These are phyloP conservation scores for Ectemnius cavifrons DNA, from an alignment of 2,888 invertebrate species.

Conservation along the genomic window DNA sequence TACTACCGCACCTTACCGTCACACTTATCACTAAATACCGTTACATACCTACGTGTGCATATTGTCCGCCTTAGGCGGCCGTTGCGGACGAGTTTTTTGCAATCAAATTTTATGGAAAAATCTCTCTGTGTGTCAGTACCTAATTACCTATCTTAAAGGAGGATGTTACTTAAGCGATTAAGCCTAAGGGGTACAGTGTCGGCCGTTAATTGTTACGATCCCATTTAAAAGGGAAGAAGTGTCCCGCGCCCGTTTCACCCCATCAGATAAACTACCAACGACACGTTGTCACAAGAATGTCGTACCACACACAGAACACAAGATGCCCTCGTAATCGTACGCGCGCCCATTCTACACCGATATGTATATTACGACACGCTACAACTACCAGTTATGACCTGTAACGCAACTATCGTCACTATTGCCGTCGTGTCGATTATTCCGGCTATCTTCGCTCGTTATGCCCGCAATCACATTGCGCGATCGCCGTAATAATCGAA, in stretches of 20 bases:
- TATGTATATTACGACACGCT: constrained; percentile 56
- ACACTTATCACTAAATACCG: constrained; percentile 45
- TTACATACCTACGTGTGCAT: constrained; percentile 50
- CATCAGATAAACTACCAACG: constrained; percentile 1
- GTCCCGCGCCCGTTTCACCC: not conserved
- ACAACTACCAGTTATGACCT: constrained; percentile 45
- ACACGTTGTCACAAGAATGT: constrained; percentile 21
- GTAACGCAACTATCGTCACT: constrained; percentile 41
- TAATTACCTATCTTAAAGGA: constrained; percentile 46
- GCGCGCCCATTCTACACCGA: constrained; percentile 49
- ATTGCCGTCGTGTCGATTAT: constrained; percentile 28
- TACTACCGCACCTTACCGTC: constrained; percentile 12
- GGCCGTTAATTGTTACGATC: not conserved
- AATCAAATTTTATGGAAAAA: constrained; percentile 55
- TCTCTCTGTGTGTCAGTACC: constrained; percentile 54
- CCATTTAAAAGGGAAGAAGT: not conserved
- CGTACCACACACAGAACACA: constrained; percentile 33
- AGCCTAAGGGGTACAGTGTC: constrained; percentile 1
- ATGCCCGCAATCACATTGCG: not conserved
- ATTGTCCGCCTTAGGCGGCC: constrained; percentile 43
- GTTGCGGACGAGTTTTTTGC: constrained; percentile 38
- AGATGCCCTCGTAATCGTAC: constrained; percentile 50
- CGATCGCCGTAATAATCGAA: constrained; percentile 40
- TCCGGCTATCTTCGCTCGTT: constrained; percentile 5
- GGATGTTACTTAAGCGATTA: constrained; percentile 42